phyloP scores from a whole-genome alignment of 2,888 invertebrate species.

The Calephelis perditalis region DNA sequence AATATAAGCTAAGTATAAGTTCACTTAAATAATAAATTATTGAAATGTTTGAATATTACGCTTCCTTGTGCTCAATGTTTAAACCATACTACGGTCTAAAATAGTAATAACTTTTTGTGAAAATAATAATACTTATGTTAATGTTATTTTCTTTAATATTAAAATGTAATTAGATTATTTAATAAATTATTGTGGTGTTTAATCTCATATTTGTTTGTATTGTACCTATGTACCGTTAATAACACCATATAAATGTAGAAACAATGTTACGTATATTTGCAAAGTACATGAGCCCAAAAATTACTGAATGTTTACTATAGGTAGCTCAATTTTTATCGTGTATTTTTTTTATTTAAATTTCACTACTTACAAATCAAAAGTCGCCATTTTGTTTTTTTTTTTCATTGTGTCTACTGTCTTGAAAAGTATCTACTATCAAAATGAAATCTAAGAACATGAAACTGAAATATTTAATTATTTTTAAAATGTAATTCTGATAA shows the following conservation, averaged over 20 bases:
- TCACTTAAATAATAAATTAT: constrained; percentile 37
- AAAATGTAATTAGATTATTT: constrained; percentile 28
- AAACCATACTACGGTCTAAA: constrained; percentile 59
- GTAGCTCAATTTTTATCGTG: constrained; percentile 50
- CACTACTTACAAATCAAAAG: too few species aligned
- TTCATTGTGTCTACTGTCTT: too few species aligned
- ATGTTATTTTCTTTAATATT: constrained; percentile 30
- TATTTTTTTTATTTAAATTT: neutral
- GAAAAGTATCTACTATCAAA: too few species aligned
- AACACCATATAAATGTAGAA: constrained; percentile 36
- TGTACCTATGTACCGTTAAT: constrained; percentile 35
- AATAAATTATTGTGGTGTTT: constrained; percentile 50
- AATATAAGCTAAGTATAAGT: constrained; percentile 39
- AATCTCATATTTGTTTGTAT: constrained; percentile 54
- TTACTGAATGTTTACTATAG: constrained; percentile 35
- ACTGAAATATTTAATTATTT: too few species aligned
- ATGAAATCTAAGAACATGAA: too few species aligned
- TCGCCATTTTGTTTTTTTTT: too few species aligned
- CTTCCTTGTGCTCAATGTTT: constrained; percentile 73
- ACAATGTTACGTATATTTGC: constrained; percentile 44
- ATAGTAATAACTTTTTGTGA: constrained; percentile 30
- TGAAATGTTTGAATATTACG: constrained; percentile 44
- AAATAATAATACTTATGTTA: constrained; percentile 35
- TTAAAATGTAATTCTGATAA: too few species aligned
- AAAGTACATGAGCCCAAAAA: constrained; percentile 33